These are phyloP conservation scores for Apoda limacodes DNA, from an alignment of 2,888 invertebrate genomes.

Conservation along the genomic window DNA sequence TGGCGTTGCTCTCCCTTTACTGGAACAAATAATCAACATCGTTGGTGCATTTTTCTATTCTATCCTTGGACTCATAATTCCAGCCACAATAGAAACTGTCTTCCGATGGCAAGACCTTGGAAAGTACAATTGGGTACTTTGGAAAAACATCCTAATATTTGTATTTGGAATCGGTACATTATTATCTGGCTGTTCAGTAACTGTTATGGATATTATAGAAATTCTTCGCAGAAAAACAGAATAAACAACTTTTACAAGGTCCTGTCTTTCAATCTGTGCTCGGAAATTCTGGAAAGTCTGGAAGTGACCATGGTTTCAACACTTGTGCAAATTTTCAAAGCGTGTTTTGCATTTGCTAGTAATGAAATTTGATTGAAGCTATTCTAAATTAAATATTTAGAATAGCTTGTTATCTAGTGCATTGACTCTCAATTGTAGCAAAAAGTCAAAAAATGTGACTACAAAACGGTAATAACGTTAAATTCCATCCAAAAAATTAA, in stretches of 20 bases:
- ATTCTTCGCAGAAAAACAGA: conserved; percentile 59
- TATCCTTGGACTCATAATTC: conserved; percentile 79
- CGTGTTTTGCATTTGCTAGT: too few species aligned
- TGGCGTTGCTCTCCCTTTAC: conserved; percentile 55
- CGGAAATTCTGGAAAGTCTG: too few species aligned
- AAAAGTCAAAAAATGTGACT: too few species aligned
- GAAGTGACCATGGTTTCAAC: too few species aligned
- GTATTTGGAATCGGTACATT: conserved; percentile 73
- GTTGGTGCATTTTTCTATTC: conserved; percentile 73
- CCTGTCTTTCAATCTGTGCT: too few species aligned
- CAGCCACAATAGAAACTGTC: conserved; percentile 79
- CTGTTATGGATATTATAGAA: conserved; percentile 46
- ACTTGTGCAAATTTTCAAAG: too few species aligned
- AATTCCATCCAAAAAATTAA: too few species aligned
- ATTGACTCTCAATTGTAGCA: too few species aligned
- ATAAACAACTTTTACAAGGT: conserved; percentile 12
- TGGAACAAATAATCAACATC: conserved; percentile 60
- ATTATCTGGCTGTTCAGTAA: conserved; percentile 71
- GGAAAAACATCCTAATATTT: conserved; percentile 74
- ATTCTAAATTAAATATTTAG: too few species aligned
- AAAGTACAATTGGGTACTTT: conserved; percentile 73
- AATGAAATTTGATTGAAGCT: too few species aligned
- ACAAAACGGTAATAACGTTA: too few species aligned
- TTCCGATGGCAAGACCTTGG: conserved; percentile 78
- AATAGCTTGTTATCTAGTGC: too few species aligned